Evolutionary conservation across 2,888 invertebrate species (phyloP), one percentile per base, ranked within the genome.

Genomic region (Caenorhabditis panamensis): DNA sequence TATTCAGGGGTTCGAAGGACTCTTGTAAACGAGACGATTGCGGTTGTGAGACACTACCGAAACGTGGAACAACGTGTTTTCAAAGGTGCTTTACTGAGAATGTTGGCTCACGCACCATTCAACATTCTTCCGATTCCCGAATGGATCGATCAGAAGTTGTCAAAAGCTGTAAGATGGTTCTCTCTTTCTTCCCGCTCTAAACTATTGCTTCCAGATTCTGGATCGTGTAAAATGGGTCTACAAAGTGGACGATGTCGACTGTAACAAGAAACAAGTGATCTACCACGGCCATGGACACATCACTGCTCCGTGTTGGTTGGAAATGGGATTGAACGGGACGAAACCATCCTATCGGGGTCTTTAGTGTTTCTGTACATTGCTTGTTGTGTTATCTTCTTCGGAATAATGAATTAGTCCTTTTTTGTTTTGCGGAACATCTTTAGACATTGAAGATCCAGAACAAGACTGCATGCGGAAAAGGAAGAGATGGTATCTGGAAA

Each of bases 31-130:
- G 54, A 67, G 24, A 31, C 53, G 6, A 76, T 77, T 26, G 76
- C 47, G 0, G 72, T 72, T n/a, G 72, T 72, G 4, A 71, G 71
- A 24, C 71, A 71, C n/a, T 71, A 71, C 28, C 71, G 71, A 3
- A 71, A 71, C 18, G 71, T 71, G 11, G 62, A 71, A 28, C 71
- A 71, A 31, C 53, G 71, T 9, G 71, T 71, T 2, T 71, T 71
- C 22, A 62, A 61, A 5, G 71, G 71, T 0, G 71, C 71, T 1
- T 22, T 71, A n/a, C 31, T 54, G 5, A 26, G 71, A 62, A 71
- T 71, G 71, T 53, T 71, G 71, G 18, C 47, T 1, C 62, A 62
- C 20, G 71, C 71, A 41, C 71, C 71, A 18, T 71, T 71, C 26
- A 44, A 37, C 24, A 62, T 62, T 13, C 20, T 36, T 16, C 62